Evolutionary conservation across 2,888 invertebrate species (phyloP).

Genomic region (Oxyscelio sp.): DNA sequence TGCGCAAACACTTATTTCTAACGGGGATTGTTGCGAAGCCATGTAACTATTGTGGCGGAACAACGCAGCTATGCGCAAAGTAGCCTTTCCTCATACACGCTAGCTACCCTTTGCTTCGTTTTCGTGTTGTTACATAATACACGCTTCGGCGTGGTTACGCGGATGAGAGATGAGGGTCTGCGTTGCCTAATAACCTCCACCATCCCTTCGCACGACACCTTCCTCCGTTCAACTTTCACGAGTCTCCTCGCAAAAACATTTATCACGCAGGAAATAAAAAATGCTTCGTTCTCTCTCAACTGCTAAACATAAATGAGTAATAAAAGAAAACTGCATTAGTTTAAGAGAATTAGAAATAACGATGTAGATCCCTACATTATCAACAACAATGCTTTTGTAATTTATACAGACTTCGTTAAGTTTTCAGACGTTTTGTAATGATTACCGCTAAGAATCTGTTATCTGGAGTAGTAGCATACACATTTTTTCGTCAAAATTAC

Average conservation of each 20-base stretch:
- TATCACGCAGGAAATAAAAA: slow-evolving; percentile 46
- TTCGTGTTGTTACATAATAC: too few species aligned
- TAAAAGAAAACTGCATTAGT: slow-evolving; percentile 24
- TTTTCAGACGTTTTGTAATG: too few species aligned
- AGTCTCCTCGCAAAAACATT: slow-evolving; percentile 76
- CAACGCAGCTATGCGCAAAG: slow-evolving; percentile 59
- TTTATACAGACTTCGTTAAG: too few species aligned
- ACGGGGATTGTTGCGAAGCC: slow-evolving; percentile 76
- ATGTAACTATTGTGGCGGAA: slow-evolving; percentile 79
- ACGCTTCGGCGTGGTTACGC: too few species aligned
- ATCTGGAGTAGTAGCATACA: too few species aligned
- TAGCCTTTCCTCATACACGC: slow-evolving; percentile 74
- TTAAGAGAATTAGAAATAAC: slow-evolving; percentile 7
- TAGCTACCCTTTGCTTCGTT: too few species aligned
- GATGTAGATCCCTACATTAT: neutral
- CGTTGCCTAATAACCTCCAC: slow-evolving; percentile 87
- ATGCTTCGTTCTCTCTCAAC: slow-evolving; percentile 21
- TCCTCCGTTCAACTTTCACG: slow-evolving; percentile 73
- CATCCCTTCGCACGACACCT: slow-evolving; percentile 82
- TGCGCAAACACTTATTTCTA: slow-evolving; percentile 82
- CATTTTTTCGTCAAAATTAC: too few species aligned
- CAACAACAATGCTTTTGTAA: too few species aligned
- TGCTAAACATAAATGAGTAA: slow-evolving; percentile 33
- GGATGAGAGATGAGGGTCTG: too few species aligned
- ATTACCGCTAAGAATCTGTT: too few species aligned